Evolutionary conservation across 1,140 invertebrate species (phyloP), one percentile per base, ranked within the genome.

Genomic region (Elysia chlorotica): DNA sequence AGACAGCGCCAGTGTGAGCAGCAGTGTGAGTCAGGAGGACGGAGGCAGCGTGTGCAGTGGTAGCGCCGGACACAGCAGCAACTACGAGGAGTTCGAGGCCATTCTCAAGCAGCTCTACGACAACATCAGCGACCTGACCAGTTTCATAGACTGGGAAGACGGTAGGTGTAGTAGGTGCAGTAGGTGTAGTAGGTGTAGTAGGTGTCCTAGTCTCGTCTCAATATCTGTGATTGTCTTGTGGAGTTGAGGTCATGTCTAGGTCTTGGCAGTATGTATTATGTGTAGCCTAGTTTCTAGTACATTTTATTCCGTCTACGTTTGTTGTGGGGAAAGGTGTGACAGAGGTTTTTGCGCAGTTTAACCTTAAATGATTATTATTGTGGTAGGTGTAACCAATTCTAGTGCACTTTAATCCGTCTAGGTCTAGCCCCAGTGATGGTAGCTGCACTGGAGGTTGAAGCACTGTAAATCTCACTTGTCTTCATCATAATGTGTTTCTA

Each of bases 121-220:
- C 59, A 82, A 87, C 75, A 87, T 87, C 68, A 84, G 80, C 76
- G 82, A 81, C 61, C 73, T 86, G 2, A 85, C 78, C 61, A 54
- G 61, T 28, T 48, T 25, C 21, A 67, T 74, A n/a, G 65, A n/a
- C 10, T 23, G 14, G 19, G 73, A 59, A 10, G 35, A 36, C 10
- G 36, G 19, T 2, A 35, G 66, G n/a, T n/a, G n/a, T n/a, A n/a
- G 30, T 31, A 68, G 59, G 28, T 48, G 41, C 4, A 5, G n/a
- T 56, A 3, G n/a, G n/a, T 4, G n/a, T 21, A 23, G n/a, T 56
- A 23, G n/a, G 4, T 5, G 4, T 56, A 23, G n/a, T 56, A 28
- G 3, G 54, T n/a, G 54, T 53, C 0, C 30, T 53, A 2, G 31
- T 31, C 23, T 31, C n/a, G 21, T 21, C 33, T 33, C n/a, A 30